Conservation (phyloP, 2,888 invertebrate genomes). For the Meliscaeva auricollis region DNA sequence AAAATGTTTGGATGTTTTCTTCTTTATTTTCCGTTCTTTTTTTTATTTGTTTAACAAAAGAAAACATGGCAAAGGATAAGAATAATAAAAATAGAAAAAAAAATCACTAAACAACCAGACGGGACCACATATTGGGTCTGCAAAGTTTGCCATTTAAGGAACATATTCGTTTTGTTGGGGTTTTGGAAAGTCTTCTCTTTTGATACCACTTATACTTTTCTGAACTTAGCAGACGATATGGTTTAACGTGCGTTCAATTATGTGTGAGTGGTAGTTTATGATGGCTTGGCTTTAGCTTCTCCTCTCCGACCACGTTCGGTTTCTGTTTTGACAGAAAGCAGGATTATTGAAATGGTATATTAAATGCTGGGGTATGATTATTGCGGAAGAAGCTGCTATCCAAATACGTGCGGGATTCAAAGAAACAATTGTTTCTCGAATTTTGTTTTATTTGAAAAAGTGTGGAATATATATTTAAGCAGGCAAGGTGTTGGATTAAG, state of each 20-base stretch:
- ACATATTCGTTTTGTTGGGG: slow-evolving; percentile 60
- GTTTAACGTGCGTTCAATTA: slow-evolving; percentile 67
- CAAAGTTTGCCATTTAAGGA: slow-evolving; percentile 70
- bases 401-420: slow-evolving; percentile 35
- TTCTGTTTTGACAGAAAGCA: slow-evolving; percentile 53
- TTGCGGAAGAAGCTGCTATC: slow-evolving; percentile 8
- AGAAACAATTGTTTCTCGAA: too few species aligned
- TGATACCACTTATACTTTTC: slow-evolving; percentile 50
- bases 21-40: not conserved
- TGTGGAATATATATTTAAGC: too few species aligned
- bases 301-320: slow-evolving; percentile 29
- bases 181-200: slow-evolving; percentile 55
- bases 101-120: slow-evolving; percentile 64
- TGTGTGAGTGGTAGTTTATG: slow-evolving; percentile 66
- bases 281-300: not conserved
- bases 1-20: slow-evolving; percentile 27
- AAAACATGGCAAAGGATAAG: slow-evolving; percentile 21
- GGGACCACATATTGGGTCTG: slow-evolving; percentile 69
- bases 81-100: slow-evolving; percentile 31
- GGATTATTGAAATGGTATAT: slow-evolving; percentile 58
- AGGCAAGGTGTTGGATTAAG: too few species aligned
- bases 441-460: too few species aligned
- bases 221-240: slow-evolving; percentile 64
- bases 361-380: slow-evolving; percentile 29
- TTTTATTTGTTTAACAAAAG: slow-evolving; percentile 37